Conservation (phyloP, 2,888 invertebrate genomes). For the Heteromyza rotundicornis region DNA sequence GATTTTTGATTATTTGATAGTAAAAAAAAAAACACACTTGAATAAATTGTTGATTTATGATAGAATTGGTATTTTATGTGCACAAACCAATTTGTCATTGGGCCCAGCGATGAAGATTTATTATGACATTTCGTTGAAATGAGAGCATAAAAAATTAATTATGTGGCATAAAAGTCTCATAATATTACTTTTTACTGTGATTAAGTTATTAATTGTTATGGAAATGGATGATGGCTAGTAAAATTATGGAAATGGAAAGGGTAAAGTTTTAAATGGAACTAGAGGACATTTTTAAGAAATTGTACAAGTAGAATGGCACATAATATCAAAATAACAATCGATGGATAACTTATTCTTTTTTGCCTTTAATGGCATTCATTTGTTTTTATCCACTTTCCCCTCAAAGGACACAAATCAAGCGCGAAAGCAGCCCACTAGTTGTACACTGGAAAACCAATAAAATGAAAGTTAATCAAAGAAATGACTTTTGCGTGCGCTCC, state of each 20-base stretch:
- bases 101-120: constrained; percentile 48
- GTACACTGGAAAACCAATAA: background rate
- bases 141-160: constrained; percentile 18
- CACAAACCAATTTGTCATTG: background rate
- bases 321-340: too few relatives aligned
- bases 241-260: too few relatives aligned
- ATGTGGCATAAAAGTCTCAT: constrained; percentile 1
- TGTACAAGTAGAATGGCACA: too few relatives aligned
- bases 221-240: too few relatives aligned
- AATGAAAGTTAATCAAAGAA: constrained; percentile 50
- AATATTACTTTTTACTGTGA: too few relatives aligned
- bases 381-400: too few relatives aligned
- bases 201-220: too few relatives aligned
- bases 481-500: constrained; percentile 36
- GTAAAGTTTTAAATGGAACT: too few relatives aligned
- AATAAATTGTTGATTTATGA: background rate
- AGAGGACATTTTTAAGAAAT: too few relatives aligned
- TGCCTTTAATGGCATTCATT: too few relatives aligned
- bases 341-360: too few relatives aligned
- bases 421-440: background rate
- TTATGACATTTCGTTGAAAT: constrained; percentile 46
- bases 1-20: background rate
- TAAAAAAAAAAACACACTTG: too few relatives aligned
- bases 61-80: background rate
- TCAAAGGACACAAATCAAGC: constrained; percentile 12